A percentile compares a stretch with the other conserved stretches of the same genome.
These are phyloP conservation scores for Calonectris borealis DNA, from an alignment of 2,113 vertebrate species.

Conservation along the genomic window DNA sequence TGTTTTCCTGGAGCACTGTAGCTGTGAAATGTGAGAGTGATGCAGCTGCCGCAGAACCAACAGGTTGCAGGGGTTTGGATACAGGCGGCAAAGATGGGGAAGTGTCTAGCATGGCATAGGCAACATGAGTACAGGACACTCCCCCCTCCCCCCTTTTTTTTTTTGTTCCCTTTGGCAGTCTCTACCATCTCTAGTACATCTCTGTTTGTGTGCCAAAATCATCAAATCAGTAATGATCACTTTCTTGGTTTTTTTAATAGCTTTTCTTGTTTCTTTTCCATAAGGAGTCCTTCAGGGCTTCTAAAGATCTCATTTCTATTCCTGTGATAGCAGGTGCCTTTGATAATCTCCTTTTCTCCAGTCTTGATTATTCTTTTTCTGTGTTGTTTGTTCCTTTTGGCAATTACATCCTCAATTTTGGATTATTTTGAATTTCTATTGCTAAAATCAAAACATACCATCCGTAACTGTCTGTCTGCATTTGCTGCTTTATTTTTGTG, in stretches of 20 bases:
- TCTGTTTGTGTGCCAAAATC: conserved; percentile 1
- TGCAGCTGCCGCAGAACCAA: background rate
- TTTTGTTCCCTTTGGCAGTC: background rate
- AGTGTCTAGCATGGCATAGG: rapidly evolving
- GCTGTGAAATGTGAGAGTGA: background rate
- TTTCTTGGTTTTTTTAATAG: background rate
- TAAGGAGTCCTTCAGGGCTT: conserved; percentile 34
- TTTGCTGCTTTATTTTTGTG: background rate
- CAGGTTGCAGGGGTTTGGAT: background rate
- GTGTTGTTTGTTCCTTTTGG: conserved; percentile 25
- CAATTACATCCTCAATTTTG: conserved; percentile 3
- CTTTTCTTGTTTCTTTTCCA: background rate
- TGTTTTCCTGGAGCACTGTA: background rate
- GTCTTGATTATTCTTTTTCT: conserved; percentile 32
- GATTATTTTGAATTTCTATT: conserved; percentile 21
- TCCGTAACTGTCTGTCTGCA: background rate
- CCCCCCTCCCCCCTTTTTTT: background rate
- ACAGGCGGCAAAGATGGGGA: background rate
- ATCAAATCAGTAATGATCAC: conserved; percentile 1
- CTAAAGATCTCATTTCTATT: conserved; percentile 21
- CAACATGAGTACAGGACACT: background rate
- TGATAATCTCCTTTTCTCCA: conserved; percentile 28
- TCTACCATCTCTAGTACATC: background rate
- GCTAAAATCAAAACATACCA: background rate
- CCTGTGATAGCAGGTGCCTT: conserved; percentile 33